Evolutionary conservation across 2,797 vertebrate species (phyloP), one percentile per base, ranked within the genome.

Genomic region (Coregonus sp.): DNA sequence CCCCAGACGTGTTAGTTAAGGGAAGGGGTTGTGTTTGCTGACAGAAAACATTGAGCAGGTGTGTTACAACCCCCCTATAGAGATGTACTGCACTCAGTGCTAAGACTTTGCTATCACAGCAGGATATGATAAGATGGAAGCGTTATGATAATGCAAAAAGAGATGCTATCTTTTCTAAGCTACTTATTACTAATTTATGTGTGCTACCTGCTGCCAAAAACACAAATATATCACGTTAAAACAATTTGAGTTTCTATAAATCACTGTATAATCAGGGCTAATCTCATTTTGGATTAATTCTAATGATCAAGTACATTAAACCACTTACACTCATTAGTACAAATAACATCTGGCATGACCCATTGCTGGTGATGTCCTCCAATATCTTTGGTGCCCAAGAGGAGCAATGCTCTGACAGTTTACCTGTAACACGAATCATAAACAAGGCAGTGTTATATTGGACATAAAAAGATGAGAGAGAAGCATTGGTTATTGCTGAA

Each of bases 401-500:
- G 31, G 12, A 35, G 29, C 65, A 16, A 14, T 33, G 65, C 65
- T 67, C 29, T 67, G 35, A 33, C 29, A 33, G 29, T 35, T 31
- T 33, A 16, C 29, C 29, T 67, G 29, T 2, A 12, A 29, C 11
- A 67, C 65, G 0, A 16, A 15, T 16, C 14, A 67, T 12, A 65
- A 65, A 52, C 61, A 72, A 73, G 74, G 76, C 72, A 52, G 75
- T 35, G 47, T 67, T 52, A 70, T 31, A 84, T 81, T 84, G 82
- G 86, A 84, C 79, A 82, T 80, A 81, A 84, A 84, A 81, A 85
- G 81, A 84, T 61, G 77, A 83, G 82, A 82, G 80, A 87, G 80
- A 76, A 83, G 80, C 91, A 89, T 91, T 68, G 81, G 83, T 92
- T 90, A 91, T 91, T 93, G 89, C 95, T 94, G 88, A 80, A 95